These are phyloP conservation scores for Sepioteuthis lessoniana DNA, from an alignment of 2,888 invertebrate species.

Conservation along the genomic window DNA sequence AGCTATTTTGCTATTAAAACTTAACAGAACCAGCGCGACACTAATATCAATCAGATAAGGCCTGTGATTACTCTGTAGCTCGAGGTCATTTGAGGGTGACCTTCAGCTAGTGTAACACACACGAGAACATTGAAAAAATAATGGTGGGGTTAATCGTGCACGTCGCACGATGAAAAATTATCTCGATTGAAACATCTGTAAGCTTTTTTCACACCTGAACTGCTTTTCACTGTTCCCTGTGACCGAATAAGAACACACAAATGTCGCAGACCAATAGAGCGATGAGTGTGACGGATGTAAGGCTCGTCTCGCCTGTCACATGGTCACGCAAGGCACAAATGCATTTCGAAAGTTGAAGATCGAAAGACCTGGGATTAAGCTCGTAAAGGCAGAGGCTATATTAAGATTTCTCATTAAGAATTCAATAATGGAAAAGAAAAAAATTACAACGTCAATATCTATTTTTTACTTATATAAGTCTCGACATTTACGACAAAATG, in stretches of 20 bases:
- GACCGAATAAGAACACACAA: background rate
- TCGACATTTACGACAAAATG: no score
- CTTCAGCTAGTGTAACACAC: background rate
- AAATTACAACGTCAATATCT: no score
- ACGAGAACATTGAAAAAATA: background rate
- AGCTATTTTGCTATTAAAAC: no score
- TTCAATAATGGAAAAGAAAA: background rate
- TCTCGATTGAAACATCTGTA: slow-evolving; percentile 15
- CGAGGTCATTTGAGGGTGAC: background rate
- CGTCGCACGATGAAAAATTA: slow-evolving; percentile 16
- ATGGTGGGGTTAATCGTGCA: background rate
- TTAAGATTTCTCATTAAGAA: background rate
- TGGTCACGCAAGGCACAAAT: background rate
- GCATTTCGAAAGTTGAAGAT: background rate
- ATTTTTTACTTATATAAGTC: no score
- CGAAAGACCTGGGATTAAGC: background rate
- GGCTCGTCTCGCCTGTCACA: background rate
- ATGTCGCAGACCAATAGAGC: background rate
- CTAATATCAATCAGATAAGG: background rate
- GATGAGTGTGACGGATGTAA: background rate
- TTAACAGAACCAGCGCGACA: background rate
- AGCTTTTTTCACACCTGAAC: slow-evolving; percentile 23
- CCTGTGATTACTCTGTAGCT: background rate
- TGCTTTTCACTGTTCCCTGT: background rate
- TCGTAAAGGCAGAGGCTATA: background rate